phyloP scores from a whole-genome alignment of 2,888 invertebrate genomes.

The Drosophila merina region DNA sequence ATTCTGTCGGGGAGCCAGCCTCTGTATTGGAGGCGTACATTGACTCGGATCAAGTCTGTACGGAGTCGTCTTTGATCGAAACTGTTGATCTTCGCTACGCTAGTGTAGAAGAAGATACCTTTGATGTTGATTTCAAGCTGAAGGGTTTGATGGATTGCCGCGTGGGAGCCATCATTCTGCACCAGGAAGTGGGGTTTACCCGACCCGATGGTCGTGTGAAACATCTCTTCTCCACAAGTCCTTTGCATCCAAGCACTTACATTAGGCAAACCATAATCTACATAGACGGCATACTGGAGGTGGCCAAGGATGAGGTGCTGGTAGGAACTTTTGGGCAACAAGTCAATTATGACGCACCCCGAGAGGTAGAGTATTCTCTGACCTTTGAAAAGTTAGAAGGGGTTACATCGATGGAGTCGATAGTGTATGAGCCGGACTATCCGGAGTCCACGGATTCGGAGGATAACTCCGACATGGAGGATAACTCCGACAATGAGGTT shows the following conservation, averaged over 20 bases:
- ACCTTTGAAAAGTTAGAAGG: neutral
- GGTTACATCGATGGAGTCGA: neutral
- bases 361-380: constrained; percentile 47
- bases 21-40: constrained; percentile 45
- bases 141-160: constrained; percentile 14
- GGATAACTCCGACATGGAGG: neutral
- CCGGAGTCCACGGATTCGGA: neutral
- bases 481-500: neutral
- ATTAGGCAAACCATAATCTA: constrained; percentile 49
- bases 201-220: constrained; percentile 7
- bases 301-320: constrained; percentile 29
- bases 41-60: constrained; percentile 27
- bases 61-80: constrained; percentile 33
- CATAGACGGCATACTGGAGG: constrained; percentile 11
- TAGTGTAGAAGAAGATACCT: constrained; percentile 8
- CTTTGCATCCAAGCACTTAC: constrained; percentile 41
- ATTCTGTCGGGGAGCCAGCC: neutral
- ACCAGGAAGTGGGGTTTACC: constrained; percentile 37
- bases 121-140: constrained; percentile 23
- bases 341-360: constrained; percentile 21
- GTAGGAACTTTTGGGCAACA: constrained; percentile 29
- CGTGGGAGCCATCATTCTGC: constrained; percentile 33
- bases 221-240: constrained; percentile 49
- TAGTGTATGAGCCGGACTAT: neutral
- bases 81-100: constrained; percentile 31